A percentile compares a stretch with the other conserved stretches of the same genome.
phyloP scores from a whole-genome alignment of 2,113 vertebrate genomes.

The Psittacula cyanocephala region DNA sequence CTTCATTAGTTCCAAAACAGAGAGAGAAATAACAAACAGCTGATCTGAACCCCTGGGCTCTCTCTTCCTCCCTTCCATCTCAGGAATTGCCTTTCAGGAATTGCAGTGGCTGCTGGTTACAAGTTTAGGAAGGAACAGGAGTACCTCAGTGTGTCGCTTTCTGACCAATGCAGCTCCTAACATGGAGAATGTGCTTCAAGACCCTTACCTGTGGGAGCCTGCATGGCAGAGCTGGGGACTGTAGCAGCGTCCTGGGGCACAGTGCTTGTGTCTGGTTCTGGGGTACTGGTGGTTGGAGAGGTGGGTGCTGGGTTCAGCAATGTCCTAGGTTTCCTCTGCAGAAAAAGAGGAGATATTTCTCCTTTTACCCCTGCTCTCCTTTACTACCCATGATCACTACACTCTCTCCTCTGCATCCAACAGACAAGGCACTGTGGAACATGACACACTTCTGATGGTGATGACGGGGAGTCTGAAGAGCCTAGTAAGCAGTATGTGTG shows the following conservation, averaged over 20 bases:
- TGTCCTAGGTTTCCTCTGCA: conserved; percentile 92
- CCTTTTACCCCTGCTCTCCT: conserved; percentile 56
- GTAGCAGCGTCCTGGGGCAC: conserved; percentile 96
- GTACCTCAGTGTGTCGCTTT: accelerated
- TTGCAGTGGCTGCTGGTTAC: background rate
- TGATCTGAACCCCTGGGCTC: background rate
- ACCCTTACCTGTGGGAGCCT: conserved; percentile 93
- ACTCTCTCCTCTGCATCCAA: conserved; percentile 51
- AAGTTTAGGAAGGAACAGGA: background rate
- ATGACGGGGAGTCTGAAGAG: conserved; percentile 34
- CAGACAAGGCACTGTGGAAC: conserved; percentile 47
- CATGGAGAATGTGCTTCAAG: background rate
- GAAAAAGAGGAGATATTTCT: conserved; percentile 73
- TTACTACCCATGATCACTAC: background rate
- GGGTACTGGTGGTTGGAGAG: conserved; percentile 96
- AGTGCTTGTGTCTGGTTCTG: conserved; percentile 97
- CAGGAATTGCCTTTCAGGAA: background rate
- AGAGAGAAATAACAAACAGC: background rate
- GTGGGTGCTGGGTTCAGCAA: conserved; percentile 90
- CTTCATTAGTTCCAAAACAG: background rate
- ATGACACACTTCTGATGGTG: conserved; percentile 48
- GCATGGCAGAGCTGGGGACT: conserved; percentile 94
- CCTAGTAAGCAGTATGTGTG: background rate
- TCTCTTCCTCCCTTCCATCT: background rate
- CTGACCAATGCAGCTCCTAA: background rate